phyloP scores from a whole-genome alignment of 2,888 invertebrate genomes.

The Tortrix viridana region DNA sequence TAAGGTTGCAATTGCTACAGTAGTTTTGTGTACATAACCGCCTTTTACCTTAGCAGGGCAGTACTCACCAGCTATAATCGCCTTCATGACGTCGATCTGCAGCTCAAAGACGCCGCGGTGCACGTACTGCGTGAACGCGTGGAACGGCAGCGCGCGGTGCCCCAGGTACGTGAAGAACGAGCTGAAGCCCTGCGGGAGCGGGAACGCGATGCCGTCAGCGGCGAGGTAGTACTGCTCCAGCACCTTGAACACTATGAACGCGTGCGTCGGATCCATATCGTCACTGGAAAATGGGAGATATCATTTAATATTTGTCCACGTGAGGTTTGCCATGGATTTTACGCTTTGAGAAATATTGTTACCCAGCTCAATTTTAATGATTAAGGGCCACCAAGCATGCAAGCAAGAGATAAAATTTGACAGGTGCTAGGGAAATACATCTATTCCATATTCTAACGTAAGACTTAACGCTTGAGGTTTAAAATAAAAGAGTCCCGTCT shows the following conservation, averaged over 20 bases:
- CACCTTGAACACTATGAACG: conserved; percentile 89
- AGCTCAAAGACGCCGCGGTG: conserved; percentile 93
- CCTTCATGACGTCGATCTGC: conserved; percentile 94
- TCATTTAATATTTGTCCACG: not conserved
- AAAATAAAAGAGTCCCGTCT: too few species aligned
- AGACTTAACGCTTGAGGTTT: too few species aligned
- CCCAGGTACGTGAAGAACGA: conserved; percentile 95
- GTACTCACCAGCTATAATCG: conserved; percentile 89
- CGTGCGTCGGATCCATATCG: conserved; percentile 88
- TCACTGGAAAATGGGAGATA: conserved; percentile 83
- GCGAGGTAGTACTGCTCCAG: conserved; percentile 93
- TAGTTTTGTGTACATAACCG: too few species aligned
- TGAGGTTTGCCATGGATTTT: not conserved
- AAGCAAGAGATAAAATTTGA: too few species aligned
- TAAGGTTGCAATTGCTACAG: too few species aligned
- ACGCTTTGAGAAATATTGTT: too few species aligned
- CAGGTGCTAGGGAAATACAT: too few species aligned
- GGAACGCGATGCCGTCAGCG: conserved; percentile 90
- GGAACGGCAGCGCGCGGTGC: conserved; percentile 90
- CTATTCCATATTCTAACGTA: too few species aligned
- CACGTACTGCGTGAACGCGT: conserved; percentile 93
- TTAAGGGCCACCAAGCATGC: too few species aligned
- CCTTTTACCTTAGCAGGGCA: too few species aligned
- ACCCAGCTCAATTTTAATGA: too few species aligned
- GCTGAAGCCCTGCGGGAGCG: conserved; percentile 92